Evolutionary conservation across 2,888 invertebrate genomes (phyloP).

Genomic region (Monopis laevigella): DNA sequence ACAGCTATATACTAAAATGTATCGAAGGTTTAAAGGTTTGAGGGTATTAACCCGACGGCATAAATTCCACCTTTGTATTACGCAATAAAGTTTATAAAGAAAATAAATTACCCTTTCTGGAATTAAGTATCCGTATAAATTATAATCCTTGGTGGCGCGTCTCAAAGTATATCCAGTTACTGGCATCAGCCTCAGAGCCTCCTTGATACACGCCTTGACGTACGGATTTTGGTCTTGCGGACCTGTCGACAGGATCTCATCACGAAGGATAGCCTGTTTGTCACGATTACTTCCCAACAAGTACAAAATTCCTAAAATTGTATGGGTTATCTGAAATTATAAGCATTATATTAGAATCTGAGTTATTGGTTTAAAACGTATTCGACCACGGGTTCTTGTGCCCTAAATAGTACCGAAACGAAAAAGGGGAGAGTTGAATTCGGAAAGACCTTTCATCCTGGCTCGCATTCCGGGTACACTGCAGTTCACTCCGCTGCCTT

Average conservation of each 20-base stretch:
- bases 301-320: constrained; percentile 54
- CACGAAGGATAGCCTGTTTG: constrained; percentile 61
- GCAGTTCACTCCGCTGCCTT: no score
- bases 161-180: constrained; percentile 58
- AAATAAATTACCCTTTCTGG: constrained; percentile 61
- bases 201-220: constrained; percentile 77
- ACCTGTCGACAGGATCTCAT: constrained; percentile 51
- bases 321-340: constrained; percentile 53
- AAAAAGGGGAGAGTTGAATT: no score
- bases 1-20: no score
- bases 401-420: no score
- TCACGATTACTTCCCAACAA: constrained; percentile 63
- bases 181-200: constrained; percentile 66
- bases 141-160: constrained; percentile 45
- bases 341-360: neutral
- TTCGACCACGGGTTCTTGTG: no score
- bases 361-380: neutral
- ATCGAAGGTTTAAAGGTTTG: no score
- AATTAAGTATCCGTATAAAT: constrained; percentile 61
- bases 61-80: no score
- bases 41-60: no score
- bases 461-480: no score
- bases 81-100: no score
- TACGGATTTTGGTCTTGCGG: constrained; percentile 45
- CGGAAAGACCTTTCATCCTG: no score